Evolutionary conservation across 1,140 invertebrate genomes (phyloP), one percentile per base, ranked within the genome.

Genomic region (Caligus rogercresseyi): DNA sequence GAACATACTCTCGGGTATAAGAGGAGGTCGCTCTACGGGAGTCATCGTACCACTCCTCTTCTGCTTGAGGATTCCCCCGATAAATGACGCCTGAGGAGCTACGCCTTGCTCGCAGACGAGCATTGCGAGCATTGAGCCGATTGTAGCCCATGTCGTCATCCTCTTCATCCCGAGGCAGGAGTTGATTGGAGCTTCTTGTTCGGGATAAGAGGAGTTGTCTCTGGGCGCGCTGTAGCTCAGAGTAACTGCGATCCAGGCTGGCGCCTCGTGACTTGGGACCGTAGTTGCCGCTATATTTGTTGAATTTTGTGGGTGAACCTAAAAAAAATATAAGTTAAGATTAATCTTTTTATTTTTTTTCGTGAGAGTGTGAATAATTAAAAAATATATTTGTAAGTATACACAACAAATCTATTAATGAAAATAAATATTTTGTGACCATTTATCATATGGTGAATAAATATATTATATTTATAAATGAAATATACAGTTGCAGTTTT

Each of bases 81-180:
- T 43, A 43, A 43, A 43, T 43, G n/a, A 43, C 31, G 15, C 58
- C 63, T 24, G 62, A 65, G 23, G 56, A 67, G 51, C 62, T 66
- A 14, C 63, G 63, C 58, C 64, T 66, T 31, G 65, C 64, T 16
- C 66, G 64, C 1, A 67, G 59, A 7, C 66, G 60, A 13, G 66
- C 66, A 19, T 65, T 63, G 15, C 63, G 64, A 25, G 67, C 66
- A 52, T 66, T 64, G 54, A 64, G 62, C 25, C 63, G 63, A 0
- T 31, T 24, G 1, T 52, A 54, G 7, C 54, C 56, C 59, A 56
- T 2, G 65, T 61, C 0, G 60, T 61, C 1, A 61, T 19, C 16
- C 60, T 61, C n/a, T 16, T 14, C 18, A 57, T 18, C 1, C 21
- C 20, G 3, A 61, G 65, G 21, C 63, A 61, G 13, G 20, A 53